Percentiles rank a stretch among this genome's conserved stretches.
Evolutionary conservation across 2,113 vertebrate genomes (phyloP).

Genomic region (Bubo scandiacus): DNA sequence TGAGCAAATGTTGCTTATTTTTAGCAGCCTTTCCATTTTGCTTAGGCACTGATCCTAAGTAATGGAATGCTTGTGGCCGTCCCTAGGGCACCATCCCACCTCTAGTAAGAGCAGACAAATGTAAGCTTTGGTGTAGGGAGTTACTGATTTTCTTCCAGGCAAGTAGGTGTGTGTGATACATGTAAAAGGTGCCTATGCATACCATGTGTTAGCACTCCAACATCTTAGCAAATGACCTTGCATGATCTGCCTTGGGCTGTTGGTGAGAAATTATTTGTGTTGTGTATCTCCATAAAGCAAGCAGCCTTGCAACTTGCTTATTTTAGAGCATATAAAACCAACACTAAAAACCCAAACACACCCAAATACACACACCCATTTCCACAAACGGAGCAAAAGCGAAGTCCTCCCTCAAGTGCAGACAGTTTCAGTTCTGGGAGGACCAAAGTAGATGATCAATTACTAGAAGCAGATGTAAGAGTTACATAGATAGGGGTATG

Average conservation of each 20-base stretch:
- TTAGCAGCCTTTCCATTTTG: conserved; percentile 57
- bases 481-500: not conserved
- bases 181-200: not conserved
- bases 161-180: not conserved
- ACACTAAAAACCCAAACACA: not conserved
- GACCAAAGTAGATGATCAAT: not conserved
- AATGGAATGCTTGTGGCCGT: conserved; percentile 24
- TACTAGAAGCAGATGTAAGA: not conserved
- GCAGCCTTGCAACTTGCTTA: not conserved
- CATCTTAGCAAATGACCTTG: not conserved
- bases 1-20: conserved; percentile 61
- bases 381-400: not conserved
- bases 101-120: not conserved
- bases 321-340: not conserved
- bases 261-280: not conserved
- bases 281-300: not conserved
- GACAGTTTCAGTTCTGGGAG: not conserved
- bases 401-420: not conserved
- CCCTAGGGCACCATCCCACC: not conserved
- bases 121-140: not conserved
- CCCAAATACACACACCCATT: not conserved
- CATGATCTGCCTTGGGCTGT: not conserved
- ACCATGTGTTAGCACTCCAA: not conserved
- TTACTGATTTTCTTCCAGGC: conserved; percentile 19
- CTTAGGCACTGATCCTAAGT: not conserved